Conservation (phyloP, 1,140 invertebrate species). For the Platyscapa corneri region DNA sequence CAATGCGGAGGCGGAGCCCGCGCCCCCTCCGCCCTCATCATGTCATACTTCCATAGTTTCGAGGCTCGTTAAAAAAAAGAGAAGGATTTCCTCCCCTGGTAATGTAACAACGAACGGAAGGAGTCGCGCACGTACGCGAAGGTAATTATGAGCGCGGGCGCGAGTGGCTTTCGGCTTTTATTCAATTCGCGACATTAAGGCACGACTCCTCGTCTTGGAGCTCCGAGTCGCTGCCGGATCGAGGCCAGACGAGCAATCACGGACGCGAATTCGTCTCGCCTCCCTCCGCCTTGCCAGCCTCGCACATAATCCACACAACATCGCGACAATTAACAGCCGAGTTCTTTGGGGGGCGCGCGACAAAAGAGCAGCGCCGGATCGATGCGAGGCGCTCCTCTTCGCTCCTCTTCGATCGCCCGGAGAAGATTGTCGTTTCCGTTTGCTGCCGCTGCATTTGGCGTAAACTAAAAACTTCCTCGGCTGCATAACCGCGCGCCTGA, state of each 20-base stretch:
- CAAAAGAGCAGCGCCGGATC: constrained; percentile 14
- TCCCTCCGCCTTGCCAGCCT: background rate
- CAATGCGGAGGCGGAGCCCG: background rate
- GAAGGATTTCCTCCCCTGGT: background rate
- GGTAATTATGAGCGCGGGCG: background rate
- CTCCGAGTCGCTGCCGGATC: background rate
- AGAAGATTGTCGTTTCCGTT: background rate
- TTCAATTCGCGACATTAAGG: background rate
- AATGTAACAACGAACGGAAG: background rate
- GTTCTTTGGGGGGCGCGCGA: background rate
- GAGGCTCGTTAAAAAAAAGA: background rate
- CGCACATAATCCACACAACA: constrained; percentile 34
- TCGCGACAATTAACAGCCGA: constrained; percentile 46
- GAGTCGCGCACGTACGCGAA: background rate
- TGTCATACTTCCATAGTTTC: background rate
- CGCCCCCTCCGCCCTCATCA: background rate
- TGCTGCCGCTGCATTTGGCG: no score
- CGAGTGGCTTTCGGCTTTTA: background rate
- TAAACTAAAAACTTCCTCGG: no score
- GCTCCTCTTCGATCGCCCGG: background rate
- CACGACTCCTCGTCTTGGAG: background rate
- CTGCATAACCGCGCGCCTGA: no score
- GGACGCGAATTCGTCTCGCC: background rate
- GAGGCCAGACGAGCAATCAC: background rate
- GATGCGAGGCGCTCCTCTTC: background rate